phyloP scores from a whole-genome alignment of 1,140 invertebrate species.

The Bombus balteatus region DNA sequence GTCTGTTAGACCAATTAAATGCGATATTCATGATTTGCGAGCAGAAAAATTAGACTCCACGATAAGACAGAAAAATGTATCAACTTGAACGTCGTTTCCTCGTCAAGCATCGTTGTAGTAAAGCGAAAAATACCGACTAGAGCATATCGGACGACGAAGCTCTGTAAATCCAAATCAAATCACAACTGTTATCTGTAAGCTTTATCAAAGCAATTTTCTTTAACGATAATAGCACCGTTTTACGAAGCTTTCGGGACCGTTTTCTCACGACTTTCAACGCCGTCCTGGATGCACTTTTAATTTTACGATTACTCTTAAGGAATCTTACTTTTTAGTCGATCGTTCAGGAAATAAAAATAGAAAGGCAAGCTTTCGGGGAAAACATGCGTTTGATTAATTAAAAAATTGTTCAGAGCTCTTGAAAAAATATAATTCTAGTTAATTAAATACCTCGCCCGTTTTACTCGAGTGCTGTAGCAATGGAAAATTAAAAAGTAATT shows the following conservation, averaged over 20 bases:
- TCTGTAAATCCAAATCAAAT: conserved; percentile 2
- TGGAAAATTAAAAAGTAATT: too few relatives aligned
- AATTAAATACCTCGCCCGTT: accelerated
- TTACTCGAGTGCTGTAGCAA: too few relatives aligned
- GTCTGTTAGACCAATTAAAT: conserved; percentile 20
- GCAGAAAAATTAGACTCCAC: not conserved
- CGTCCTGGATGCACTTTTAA: not conserved
- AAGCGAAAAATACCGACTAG: not conserved
- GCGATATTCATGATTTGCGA: not conserved
- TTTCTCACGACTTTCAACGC: not conserved
- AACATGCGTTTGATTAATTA: too few relatives aligned
- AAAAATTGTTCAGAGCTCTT: too few relatives aligned
- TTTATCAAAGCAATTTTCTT: conserved; percentile 7
- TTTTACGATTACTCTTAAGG: not conserved
- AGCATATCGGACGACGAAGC: not conserved
- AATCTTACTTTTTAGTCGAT: not conserved
- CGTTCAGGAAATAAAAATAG: not conserved
- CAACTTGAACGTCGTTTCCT: not conserved
- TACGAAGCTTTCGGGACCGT: not conserved
- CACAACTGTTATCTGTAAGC: not conserved
- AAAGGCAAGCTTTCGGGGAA: not conserved
- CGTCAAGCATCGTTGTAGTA: not conserved
- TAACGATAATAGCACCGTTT: conserved; percentile 1
- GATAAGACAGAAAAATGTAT: not conserved
- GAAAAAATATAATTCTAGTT: too few relatives aligned